Base-by-base conservation (phyloP, 2,888 invertebrate genomes). In the Sericinus montela region DNA sequence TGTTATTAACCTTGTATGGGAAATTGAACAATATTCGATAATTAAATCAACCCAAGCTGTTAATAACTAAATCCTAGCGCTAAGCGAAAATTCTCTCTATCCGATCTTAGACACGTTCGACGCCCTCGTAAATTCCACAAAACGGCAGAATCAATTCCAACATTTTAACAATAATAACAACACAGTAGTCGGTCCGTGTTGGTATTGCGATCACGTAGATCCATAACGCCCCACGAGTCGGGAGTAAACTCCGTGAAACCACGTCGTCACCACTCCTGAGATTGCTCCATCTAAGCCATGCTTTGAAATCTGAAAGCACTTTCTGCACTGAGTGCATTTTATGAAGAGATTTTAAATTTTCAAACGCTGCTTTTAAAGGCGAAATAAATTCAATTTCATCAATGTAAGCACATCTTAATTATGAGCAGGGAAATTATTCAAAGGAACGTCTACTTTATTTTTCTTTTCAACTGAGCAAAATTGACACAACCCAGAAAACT, bases 161-260 rank as follows among this genome's bases (percentile, higher is more conserved):
- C 53, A 55, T 58, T 58, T 52, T 54, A 62, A 64, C 59, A 63
- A 63, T 63, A 63, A 57, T 59, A 62, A 56, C 54, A 55, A 54
- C 52, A 50, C 48, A 48, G 67, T 69, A 66, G 60, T 66, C 72
- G 70, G 70, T 72, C 63, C 63, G 53, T 67, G 74, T 65, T 55
- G 48, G 67, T 48, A 84, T 75, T 77, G 63, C 69, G 72, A 67
- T 70, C 86, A 86, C 86, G 86, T 84, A 60, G 63, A 49, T 52
- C 62, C 62, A 71, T 80, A 81, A 79, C 70, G 74, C 63, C 63
- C 55, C 57, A 57, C 59, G 55, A 42, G 50, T 45, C 45, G 58
- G 51, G 63, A 60, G 63, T 56, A 63, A 62, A 61, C 66, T 64
- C 67, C 62, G 57, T 61, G 60, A 67, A 68, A 71, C 74, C 74